Evolutionary conservation across 1,140 invertebrate genomes (phyloP), one percentile per base, ranked within the genome.

Genomic region (Cardiocondyla obscurior): DNA sequence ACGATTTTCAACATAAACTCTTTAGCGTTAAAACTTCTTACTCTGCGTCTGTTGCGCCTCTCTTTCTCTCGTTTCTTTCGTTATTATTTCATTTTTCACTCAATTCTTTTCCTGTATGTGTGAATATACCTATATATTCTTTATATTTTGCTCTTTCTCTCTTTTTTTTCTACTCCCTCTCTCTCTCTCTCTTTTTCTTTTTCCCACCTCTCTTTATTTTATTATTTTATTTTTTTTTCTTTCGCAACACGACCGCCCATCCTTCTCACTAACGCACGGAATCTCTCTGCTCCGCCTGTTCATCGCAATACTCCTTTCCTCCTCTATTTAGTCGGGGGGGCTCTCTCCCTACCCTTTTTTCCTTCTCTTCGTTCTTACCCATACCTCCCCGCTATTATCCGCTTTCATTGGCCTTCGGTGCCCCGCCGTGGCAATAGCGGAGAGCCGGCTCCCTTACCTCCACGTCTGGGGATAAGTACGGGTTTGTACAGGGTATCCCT

Each of bases 381-480:
- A 55, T 86, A 86, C 87, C 87, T 79, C 73, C 81, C 81, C 87
- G 83, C 88, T 85, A 89, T 89, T 89, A 89, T 89, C 88, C 86
- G 82, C 90, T 90, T 91, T 88, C 90, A 90, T 92, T 91, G 89
- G 90, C 89, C 90, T 92, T 91, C 90, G 89, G 83, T 76, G 90
- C 84, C 62, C 83, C 65, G 65, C 55, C 70, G 67, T 62, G 62
- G 85, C 83, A 83, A 88, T 88, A 88, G 85, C 57, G 33, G 67
- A 72, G 69, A 82, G 53, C 58, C 58, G 30, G 53, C 65, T 77
- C 67, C 57, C 51, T 70, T 77, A 65, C 84, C 60, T 82, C 51
- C 51, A 51, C 25, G 28, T 46, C 51, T 70, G 46, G 44, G 64
- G 84, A 85, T 81, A 88, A 85, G 72, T 73, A 74, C 62, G 79